Conservation (phyloP, 2,888 invertebrate species). For the Nomada lathburiana region DNA sequence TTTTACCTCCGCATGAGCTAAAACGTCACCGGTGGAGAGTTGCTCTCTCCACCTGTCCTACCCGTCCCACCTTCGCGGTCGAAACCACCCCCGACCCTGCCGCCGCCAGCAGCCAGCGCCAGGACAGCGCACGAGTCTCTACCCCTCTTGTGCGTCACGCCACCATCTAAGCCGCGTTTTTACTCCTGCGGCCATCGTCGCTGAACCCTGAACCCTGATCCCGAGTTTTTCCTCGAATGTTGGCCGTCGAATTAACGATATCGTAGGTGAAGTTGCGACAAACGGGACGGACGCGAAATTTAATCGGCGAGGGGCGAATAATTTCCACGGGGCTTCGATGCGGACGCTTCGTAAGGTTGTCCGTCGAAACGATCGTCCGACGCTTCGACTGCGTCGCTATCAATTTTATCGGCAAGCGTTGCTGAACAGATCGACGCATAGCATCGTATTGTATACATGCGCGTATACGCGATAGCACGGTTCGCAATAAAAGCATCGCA, state of each 20-base stretch:
- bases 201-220: constrained; percentile 48
- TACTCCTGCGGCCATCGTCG: constrained; percentile 35
- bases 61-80: constrained; percentile 42
- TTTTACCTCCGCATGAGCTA: constrained; percentile 75
- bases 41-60: constrained; percentile 73
- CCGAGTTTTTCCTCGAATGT: too few species aligned
- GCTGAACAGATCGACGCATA: neutral
- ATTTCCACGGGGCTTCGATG: too few species aligned
- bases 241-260: too few species aligned
- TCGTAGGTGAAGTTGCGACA: too few species aligned
- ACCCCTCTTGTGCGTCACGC: constrained; percentile 24
- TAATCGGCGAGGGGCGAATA: too few species aligned
- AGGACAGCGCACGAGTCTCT: constrained; percentile 37
- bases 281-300: too few species aligned
- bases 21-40: constrained; percentile 80
- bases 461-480: too few species aligned
- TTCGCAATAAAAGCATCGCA: too few species aligned
- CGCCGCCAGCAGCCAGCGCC: constrained; percentile 63
- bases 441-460: neutral
- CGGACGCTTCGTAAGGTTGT: too few species aligned
- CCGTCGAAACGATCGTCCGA: too few species aligned
- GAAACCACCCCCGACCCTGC: constrained; percentile 31
- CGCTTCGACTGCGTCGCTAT: too few species aligned
- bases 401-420: too few species aligned
- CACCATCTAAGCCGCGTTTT: constrained; percentile 41